Conservation (phyloP, 2,113 vertebrate species). For the Eupsittula cactorum region DNA sequence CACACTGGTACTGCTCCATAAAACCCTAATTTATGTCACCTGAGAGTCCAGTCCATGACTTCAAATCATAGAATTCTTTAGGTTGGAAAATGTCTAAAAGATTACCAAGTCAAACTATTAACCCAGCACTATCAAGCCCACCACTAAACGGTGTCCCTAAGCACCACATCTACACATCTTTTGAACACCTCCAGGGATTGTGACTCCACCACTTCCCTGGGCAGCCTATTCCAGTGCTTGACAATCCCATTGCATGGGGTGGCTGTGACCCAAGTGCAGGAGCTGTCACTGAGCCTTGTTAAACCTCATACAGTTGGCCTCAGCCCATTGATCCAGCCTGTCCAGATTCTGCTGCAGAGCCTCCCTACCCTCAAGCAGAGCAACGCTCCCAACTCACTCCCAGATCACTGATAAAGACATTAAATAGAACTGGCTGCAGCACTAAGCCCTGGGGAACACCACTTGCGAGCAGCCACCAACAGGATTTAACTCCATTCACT, state of each 20-base stretch:
- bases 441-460: not conserved
- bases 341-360: not conserved
- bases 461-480: not conserved
- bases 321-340: not conserved
- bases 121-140: not conserved
- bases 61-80: not conserved
- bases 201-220: not conserved
- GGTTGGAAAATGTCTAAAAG: not conserved
- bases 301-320: not conserved
- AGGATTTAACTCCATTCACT: not conserved
- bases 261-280: not conserved
- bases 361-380: not conserved
- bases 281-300: not conserved
- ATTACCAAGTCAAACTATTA: not conserved
- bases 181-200: not conserved
- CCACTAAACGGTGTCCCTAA: not conserved
- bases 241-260: not conserved
- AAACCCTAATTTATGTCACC: not conserved
- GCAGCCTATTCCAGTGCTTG: not conserved
- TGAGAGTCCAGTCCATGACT: not conserved
- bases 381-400: not conserved
- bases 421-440: not conserved
- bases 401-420: not conserved
- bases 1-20: not conserved
- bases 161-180: not conserved